Evolutionary conservation across 2,113 vertebrate species (phyloP), one percentile per base, ranked within the genome.

Genomic region (Ophthalmolycus amberensis): DNA sequence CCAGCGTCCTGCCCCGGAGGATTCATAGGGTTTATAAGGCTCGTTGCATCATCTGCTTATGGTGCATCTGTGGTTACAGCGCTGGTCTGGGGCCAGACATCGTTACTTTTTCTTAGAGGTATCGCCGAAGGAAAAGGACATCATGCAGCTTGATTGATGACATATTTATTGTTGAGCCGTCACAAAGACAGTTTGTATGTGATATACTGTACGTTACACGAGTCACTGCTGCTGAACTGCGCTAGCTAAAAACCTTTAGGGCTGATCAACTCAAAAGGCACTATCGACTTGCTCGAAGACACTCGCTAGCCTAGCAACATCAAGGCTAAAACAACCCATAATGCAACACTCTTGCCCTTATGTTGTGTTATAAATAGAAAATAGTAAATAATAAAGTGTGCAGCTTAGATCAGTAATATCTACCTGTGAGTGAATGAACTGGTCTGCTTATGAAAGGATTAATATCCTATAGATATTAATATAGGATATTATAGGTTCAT

Each of bases 21-120:
- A 84, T 88, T 87, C 88, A 67, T 46, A 37, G 32, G 59, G 14
- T 85, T 87, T 79, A 80, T 73, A 29, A 83, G 44, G 70, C 27
- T 25, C 20, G 64, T 87, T 80, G 73, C 73, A 71, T 87, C 76
- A 85, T 66, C 48, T 83, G 74, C 69, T 73, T 69, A 14, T 27
- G 42, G 15, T 20, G 6, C 27, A 48, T 64, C 79, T 11, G 29
- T 2, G 46, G 32, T 40, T 44, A 54, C 25, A 76, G 54, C 3
- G 37, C 37, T 38, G 37, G 3, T 38, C 15, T 50, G 25, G 4
- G 48, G 25, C 27, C 11, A 44, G n/a, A 76, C 56, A 29, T n/a
- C 5, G 22, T 72, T 6, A 37, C 37, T 77, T 42, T 46, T 16
- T 18, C 18, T 1, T 1, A 22, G 27, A 50, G 44, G 7, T 27